phyloP scores from a whole-genome alignment of 2,113 vertebrate genomes.

The Zosterops japonicus region DNA sequence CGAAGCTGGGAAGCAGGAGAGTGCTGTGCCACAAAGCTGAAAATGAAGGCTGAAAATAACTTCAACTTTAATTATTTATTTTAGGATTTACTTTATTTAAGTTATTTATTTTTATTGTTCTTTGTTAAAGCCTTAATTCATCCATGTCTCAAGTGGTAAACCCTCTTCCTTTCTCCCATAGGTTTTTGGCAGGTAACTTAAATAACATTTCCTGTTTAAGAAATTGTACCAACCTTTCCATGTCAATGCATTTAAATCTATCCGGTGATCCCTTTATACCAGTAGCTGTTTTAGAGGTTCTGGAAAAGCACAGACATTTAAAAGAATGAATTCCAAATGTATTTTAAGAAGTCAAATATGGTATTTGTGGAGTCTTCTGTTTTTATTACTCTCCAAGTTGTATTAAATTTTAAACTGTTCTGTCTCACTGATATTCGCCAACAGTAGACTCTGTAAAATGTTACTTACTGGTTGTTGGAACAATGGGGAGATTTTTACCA shows the following conservation, averaged over 20 bases:
- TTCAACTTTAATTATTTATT: background rate
- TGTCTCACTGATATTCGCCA: background rate
- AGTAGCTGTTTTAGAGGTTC: background rate
- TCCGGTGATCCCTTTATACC: rapidly evolving
- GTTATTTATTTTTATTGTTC: background rate
- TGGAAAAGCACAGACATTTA: background rate
- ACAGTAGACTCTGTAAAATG: background rate
- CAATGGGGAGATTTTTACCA: background rate
- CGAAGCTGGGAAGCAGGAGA: background rate
- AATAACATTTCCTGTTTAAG: background rate
- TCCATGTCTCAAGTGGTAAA: background rate
- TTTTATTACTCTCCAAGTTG: background rate
- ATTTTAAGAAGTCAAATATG: background rate
- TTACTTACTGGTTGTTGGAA: background rate
- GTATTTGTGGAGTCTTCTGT: background rate
- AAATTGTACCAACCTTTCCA: background rate
- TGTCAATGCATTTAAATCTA: background rate
- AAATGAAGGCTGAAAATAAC: background rate
- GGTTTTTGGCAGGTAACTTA: background rate
- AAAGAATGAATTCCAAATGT: background rate
- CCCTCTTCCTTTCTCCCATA: background rate
- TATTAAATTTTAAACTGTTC: background rate
- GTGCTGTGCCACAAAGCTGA: background rate
- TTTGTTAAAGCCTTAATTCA: background rate
- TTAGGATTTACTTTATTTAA: background rate